Base-by-base conservation (phyloP, 2,797 vertebrate genomes). In the Hemitrygon akajei region DNA sequence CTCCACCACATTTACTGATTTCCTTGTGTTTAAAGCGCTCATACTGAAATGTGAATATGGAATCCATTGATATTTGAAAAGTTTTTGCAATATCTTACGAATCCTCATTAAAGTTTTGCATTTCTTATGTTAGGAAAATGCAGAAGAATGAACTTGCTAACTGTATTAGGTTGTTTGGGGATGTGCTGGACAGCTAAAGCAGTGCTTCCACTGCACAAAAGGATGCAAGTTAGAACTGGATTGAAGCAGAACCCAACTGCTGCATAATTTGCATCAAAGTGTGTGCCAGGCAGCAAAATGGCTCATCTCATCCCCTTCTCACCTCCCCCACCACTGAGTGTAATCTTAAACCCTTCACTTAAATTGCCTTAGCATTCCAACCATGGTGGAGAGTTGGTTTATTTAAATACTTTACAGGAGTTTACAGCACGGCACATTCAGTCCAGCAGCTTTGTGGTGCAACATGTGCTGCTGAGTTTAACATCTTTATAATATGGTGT, bases 151-250 rank as follows among this genome's bases (percentile, higher is more conserved):
- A 89, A 89, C 10, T 20, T 69, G n/a, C 60, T n/a, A 37, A 9
- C n/a, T 3, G 63, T 6, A 60, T 86, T 30, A 86, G 82, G 0
- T 86, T 86, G 14, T 18, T 60, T 18, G 47, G 22, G 9, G 5
- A 63, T 14, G 27, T 86, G 84, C 58, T 86, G 25, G 56, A 12
- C 82, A 86, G 25, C 27, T 60, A 63, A 93, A 60, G n/a, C 73
- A 76, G 34, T 30, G 22, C 22, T 30, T 27, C 16, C 18, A n/a
- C 22, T 47, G n/a, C 47, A 77, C 9, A 27, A 34, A 25, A 37
- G 40, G 37, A 37, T 58, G 56, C 73, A 66, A 93, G 93, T 77
- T 76, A 10, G 37, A 93, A 66, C 73, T 56, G 60, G 93, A 93
- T 76, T n/a, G 73, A 93, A 81, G 60, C 73, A 77, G 93, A 77